Evolutionary conservation across 2,888 invertebrate genomes (phyloP), one percentile per base, ranked within the genome.

Genomic region (Phyllotreta striolata): DNA sequence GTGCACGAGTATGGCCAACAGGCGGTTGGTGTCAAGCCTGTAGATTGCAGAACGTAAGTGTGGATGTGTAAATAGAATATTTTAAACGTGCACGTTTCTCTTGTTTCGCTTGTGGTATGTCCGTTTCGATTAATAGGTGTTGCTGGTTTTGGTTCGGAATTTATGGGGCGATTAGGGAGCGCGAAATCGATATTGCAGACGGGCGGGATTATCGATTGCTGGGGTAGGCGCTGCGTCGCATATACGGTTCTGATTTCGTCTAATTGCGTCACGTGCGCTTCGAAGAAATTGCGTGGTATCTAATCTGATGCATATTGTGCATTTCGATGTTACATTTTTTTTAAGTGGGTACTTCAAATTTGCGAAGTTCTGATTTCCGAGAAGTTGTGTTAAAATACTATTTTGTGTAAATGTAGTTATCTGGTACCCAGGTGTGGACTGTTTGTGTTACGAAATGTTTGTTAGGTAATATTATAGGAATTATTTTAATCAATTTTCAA

Each of bases 1-100:
- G 64, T 66, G 69, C 60, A 67, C 66, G 55, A 69, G 69, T 62
- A 68, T 70, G 67, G 70, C 55, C 66, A 67, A 66, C 63, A 51
- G 65, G 58, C 63, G 51, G 38, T 52, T 56, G 56, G 59, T 60
- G 62, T 66, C 59, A 61, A 52, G 57, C 57, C 57, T 57, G 41
- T 57, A 56, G 66, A 41, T 59, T n/a, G 54, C 34, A 49, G 34
- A 59, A 59, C 40, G 55, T 59, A 59, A 54, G 63, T 47, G 6
- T 4, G 44, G 52, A 39, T 58, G 38, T 63, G 47, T 41, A 49
- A 55, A 55, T 47, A 54, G 47, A n/a, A n/a, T 59, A 14, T 63
- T 52, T 57, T 52, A 44, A 40, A 35, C 43, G 41, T 14, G 37
- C 35, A 34, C 2, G n/a, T 10, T 55, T 55, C 9, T 34, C 14